These are phyloP conservation scores for Acyrthosiphon pisum DNA, from an alignment of 1,140 invertebrate species.

Conservation along the genomic window DNA sequence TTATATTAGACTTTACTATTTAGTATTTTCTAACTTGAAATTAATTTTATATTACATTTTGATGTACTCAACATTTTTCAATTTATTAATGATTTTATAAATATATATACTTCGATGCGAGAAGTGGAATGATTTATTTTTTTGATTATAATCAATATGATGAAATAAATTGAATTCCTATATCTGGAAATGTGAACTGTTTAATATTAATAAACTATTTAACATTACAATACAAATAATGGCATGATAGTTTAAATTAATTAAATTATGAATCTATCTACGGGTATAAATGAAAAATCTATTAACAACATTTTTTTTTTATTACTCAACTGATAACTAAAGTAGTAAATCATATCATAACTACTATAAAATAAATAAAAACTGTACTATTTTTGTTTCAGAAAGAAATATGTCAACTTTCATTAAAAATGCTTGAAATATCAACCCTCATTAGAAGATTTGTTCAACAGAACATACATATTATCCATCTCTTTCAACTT, in stretches of 20 bases:
- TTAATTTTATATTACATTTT: no score
- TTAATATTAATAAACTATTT: neutral
- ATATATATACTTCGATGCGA: neutral
- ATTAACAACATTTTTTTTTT: neutral
- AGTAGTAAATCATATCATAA: neutral
- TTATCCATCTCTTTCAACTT: neutral
- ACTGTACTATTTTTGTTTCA: neutral
- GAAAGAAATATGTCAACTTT: neutral
- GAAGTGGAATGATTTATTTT: constrained; percentile 45
- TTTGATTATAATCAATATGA: neutral
- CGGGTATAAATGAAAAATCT: neutral
- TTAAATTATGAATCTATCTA: neutral
- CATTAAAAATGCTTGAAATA: neutral
- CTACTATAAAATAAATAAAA: neutral
- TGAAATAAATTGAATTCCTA: constrained; percentile 7
- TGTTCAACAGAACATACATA: neutral
- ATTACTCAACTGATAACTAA: no score
- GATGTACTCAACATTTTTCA: neutral
- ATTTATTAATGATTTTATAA: constrained; percentile 10
- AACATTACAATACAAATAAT: neutral
- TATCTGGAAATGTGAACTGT: no score
- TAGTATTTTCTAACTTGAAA: neutral
- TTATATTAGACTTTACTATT: neutral
- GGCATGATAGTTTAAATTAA: neutral
- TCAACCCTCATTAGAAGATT: neutral